Evolutionary conservation across 2,888 invertebrate genomes (phyloP), one percentile per base, ranked within the genome.

Genomic region (Antitype chi): DNA sequence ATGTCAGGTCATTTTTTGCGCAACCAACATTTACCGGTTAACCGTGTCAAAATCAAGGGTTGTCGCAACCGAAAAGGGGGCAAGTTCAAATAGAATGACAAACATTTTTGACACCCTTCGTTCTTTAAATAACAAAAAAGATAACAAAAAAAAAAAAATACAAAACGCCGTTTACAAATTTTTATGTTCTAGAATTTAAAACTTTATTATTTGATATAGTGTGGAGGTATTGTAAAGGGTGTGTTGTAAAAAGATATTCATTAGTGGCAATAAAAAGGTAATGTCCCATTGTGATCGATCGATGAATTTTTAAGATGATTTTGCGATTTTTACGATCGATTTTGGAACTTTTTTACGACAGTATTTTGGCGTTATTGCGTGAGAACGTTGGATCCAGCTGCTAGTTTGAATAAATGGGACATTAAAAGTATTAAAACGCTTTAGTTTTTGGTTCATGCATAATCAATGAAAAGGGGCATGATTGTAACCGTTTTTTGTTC

Each of bases 181-280:
- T 96, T 96, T 94, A 95, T 94, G 93, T 93, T 91, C 90, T 85
- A 88, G 47, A 91, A 90, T 94, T 92, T 93, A 84, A 94, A 94
- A 92, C 89, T 95, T 94, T 94, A 94, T 95, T 94, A 93, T 96
- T 95, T 96, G 93, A 95, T 95, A 94, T 92, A 95, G 91, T 94
- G 90, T 89, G 86, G 67, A 87, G 86, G 87, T 85, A 90, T 90
- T 90, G 87, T 85, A 87, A 91, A 91, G 85, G 91, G 92, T 91
- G 90, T 70, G 87, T 89, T 89, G 80, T 82, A 90, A 91, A 92
- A 91, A 89, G 87, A 92, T 94, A 95, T 95, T 96, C 96, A 96
- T 96, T 96, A 96, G 94, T 88, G 92, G 93, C 88, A 94, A 95
- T 96, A 96, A 96, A 96, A 96, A 95, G 90, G 93, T 95, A 94